A percentile compares a stretch with the other conserved stretches of the same genome.
Conservation (phyloP, 2,113 vertebrate genomes). For the Miniopterus natalensis region DNA sequence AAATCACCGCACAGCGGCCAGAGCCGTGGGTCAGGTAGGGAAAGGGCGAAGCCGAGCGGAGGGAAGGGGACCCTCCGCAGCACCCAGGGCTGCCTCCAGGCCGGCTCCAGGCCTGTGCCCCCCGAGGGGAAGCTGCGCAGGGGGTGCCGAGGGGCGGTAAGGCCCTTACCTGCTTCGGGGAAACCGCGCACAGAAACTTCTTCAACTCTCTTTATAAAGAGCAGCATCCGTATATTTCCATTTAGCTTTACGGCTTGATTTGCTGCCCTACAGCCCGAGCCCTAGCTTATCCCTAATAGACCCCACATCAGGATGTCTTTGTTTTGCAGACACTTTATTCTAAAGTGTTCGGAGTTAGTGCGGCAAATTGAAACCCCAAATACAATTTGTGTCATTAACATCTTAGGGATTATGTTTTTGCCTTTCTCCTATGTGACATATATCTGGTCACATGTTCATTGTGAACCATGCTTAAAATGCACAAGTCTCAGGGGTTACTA, state of each 20-base stretch:
- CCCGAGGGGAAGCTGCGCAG: background rate
- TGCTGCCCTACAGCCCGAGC: constrained; percentile 8
- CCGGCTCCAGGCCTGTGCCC: background rate
- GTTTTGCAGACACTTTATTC: constrained; percentile 39
- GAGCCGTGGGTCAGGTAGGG: background rate
- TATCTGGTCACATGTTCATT: constrained; percentile 82
- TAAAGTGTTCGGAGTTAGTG: constrained; percentile 70
- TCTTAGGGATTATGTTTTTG: constrained; percentile 80
- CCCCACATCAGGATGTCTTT: constrained; percentile 43
- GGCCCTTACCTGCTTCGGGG: background rate
- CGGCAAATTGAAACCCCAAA: constrained; percentile 82
- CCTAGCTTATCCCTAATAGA: constrained; percentile 8
- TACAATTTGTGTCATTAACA: constrained; percentile 81
- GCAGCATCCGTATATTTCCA: background rate
- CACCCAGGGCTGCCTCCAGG: no score
- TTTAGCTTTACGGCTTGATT: constrained; percentile 18
- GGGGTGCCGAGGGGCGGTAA: background rate
- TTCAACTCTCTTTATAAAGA: background rate
- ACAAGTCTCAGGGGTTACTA: constrained; percentile 80
- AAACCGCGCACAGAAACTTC: background rate
- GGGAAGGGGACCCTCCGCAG: no score
- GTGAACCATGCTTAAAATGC: constrained; percentile 80
- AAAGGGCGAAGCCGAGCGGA: background rate
- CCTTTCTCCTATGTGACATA: constrained; percentile 80
- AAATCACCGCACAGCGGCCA: background rate